A percentile compares a stretch with the other conserved stretches of the same genome.
These are phyloP conservation scores for Harpagifer antarcticus DNA, from an alignment of 2,797 vertebrate species.

Conservation along the genomic window DNA sequence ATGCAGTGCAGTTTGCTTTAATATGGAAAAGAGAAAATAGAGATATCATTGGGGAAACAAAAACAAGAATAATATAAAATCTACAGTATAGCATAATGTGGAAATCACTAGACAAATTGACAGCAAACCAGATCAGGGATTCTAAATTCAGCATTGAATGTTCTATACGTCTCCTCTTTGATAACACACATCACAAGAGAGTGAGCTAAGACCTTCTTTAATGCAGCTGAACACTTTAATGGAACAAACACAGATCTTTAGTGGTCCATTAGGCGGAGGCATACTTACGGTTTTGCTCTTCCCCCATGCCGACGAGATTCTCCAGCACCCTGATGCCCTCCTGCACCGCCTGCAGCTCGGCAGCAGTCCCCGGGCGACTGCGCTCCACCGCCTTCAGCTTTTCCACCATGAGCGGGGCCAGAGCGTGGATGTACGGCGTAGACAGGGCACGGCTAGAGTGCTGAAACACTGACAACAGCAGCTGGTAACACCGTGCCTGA, in stretches of 20 bases:
- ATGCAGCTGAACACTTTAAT: constrained; percentile 43
- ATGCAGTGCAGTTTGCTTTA: not conserved
- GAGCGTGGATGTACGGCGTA: constrained; percentile 94
- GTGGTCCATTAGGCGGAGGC: constrained; percentile 33
- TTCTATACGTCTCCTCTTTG: constrained; percentile 25
- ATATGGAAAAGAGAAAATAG: not conserved
- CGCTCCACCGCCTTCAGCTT: constrained; percentile 94
- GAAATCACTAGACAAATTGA: constrained; percentile 32
- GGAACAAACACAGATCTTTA: constrained; percentile 37
- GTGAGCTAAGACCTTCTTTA: constrained; percentile 40
- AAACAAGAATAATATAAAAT: constrained; percentile 1
- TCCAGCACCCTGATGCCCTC: constrained; percentile 97
- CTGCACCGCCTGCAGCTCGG: constrained; percentile 94
- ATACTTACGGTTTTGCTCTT: constrained; percentile 96
- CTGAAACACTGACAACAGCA: constrained; percentile 96
- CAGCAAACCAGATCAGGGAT: constrained; percentile 28
- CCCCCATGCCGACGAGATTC: constrained; percentile 93
- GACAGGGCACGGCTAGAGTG: constrained; percentile 94
- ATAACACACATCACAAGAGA: constrained; percentile 29
- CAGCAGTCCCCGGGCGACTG: constrained; percentile 84
- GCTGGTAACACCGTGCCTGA: constrained; percentile 96
- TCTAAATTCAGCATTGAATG: constrained; percentile 54
- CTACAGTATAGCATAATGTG: not conserved
- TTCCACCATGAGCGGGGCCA: constrained; percentile 95
- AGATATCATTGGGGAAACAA: not conserved